Evolutionary conservation across 2,113 vertebrate genomes (phyloP).

Genomic region (Serinus canaria): DNA sequence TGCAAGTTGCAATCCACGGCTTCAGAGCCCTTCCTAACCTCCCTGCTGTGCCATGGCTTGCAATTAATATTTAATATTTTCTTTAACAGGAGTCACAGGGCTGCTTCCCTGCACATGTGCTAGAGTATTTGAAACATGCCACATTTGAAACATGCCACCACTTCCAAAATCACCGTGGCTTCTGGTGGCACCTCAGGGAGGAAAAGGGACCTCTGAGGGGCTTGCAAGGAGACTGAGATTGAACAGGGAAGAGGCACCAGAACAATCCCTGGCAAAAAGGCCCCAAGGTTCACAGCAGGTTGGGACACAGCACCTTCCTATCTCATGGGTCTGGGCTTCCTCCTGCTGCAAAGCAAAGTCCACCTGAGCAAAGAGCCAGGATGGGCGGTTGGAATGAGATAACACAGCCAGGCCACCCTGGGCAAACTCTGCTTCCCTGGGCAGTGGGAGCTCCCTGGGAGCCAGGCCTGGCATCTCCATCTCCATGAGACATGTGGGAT

Average conservation of each 20-base stretch:
- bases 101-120: neutral
- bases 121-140: neutral
- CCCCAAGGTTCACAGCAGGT: neutral
- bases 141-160: neutral
- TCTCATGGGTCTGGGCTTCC: neutral
- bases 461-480: neutral
- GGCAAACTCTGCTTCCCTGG: neutral
- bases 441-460: fast-evolving
- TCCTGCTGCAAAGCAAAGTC: slow-evolving; percentile 23
- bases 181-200: neutral
- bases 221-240: neutral
- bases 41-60: neutral
- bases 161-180: fast-evolving
- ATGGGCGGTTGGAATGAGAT: fast-evolving
- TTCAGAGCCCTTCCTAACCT: neutral
- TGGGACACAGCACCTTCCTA: neutral
- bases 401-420: fast-evolving
- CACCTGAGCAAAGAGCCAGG: neutral
- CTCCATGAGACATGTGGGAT: fast-evolving
- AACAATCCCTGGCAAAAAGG: neutral
- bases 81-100: neutral
- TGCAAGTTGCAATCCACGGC: neutral
- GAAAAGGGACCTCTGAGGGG: neutral
- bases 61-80: neutral
- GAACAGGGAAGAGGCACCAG: neutral